A percentile compares a stretch with the other conserved stretches of the same genome.
These are phyloP conservation scores for Catalaphyllia jardinei DNA, from an alignment of 64 coral and sea anemone genomes.

Conservation along the genomic window DNA sequence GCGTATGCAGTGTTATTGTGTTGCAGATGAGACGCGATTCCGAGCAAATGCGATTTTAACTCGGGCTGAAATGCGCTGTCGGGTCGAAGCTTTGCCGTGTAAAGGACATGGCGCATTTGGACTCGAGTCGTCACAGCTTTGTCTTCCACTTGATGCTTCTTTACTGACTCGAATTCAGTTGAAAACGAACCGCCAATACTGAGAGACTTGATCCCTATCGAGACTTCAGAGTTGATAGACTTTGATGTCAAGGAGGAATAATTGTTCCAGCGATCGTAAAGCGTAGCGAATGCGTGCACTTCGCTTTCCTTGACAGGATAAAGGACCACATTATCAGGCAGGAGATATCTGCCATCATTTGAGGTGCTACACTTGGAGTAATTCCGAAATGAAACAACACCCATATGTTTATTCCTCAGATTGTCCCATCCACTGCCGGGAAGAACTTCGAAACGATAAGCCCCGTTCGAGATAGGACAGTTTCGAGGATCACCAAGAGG, in stretches of 20 bases:
- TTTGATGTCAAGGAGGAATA: constrained; percentile 78
- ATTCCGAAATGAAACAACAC: constrained; percentile 68
- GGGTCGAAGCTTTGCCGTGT: constrained; percentile 64
- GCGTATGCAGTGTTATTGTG: constrained; percentile 79
- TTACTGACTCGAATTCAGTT: constrained; percentile 67
- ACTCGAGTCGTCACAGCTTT: constrained; percentile 88
- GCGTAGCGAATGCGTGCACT: constrained; percentile 51
- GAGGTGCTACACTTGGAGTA: constrained; percentile 79
- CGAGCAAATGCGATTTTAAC: constrained; percentile 78
- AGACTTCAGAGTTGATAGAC: constrained; percentile 65
- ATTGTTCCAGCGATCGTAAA: constrained; percentile 84
- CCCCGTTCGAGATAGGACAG: constrained; percentile 41
- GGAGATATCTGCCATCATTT: constrained; percentile 83
- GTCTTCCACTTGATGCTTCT: constrained; percentile 90
- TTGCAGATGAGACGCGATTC: constrained; percentile 88
- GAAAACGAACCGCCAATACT: constrained; percentile 73
- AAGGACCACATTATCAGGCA: constrained; percentile 72
- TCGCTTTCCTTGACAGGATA: constrained; percentile 84
- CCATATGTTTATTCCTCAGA: constrained; percentile 81
- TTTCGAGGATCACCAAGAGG: constrained; percentile 76
- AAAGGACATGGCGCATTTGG: constrained; percentile 71
- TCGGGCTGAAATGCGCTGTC: constrained; percentile 74
- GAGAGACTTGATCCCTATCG: constrained; percentile 1
- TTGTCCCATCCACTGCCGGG: constrained; percentile 93
- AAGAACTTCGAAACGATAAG: constrained; percentile 79